Evolutionary conservation across 1,140 invertebrate species (phyloP), one percentile per base, ranked within the genome.

Genomic region (Harlomillsia oculata): DNA sequence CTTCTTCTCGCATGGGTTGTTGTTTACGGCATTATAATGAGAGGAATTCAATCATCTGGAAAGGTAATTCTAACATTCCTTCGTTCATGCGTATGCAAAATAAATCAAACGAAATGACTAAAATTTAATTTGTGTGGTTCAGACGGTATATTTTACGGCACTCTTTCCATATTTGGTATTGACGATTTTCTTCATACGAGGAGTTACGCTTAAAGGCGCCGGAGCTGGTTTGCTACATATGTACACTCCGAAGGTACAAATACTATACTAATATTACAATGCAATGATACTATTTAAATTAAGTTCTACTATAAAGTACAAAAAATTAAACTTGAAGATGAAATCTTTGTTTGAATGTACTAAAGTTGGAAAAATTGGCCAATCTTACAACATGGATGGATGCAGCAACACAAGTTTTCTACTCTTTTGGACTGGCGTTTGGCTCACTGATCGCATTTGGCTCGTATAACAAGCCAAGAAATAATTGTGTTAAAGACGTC

Each of bases 11-110:
- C 93, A 44, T 99, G 95, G 95, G 74, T 88, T 32, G 77, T 97
- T 48, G 90, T 97, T 13, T 98, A 95, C 75, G 87, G 93, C 69
- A 96, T 95, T 69, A 89, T 97, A 3, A 95, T 94, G 89, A 93
- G 94, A 73, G 95, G 95, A 40, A 96, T 98, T 61, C 92, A 97
- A 72, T 92, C 89, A 64, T 95, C 91, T 59, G 94, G 94, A 69
- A 97, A 96, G 79, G 93, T 92, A 71, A 69, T 67, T 23, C 11
- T 29, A 25, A 43, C 20, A 16, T 46, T 30, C 26, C 2, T 29
- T 29, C 30, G 28, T n/a, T 34, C n/a, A 34, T 9, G 8, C n/a
- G 8, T 34, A 9, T 34, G 32, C 32, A 34, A 9, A n/a, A 34
- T 34, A 34, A 34, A 45, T 37, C 45, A 3, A 23, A 14, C 41